These are phyloP conservation scores for Turritopsis rubra DNA, from an alignment of 30 jellyfish, hydroid and myxozoan species.

Conservation along the genomic window DNA sequence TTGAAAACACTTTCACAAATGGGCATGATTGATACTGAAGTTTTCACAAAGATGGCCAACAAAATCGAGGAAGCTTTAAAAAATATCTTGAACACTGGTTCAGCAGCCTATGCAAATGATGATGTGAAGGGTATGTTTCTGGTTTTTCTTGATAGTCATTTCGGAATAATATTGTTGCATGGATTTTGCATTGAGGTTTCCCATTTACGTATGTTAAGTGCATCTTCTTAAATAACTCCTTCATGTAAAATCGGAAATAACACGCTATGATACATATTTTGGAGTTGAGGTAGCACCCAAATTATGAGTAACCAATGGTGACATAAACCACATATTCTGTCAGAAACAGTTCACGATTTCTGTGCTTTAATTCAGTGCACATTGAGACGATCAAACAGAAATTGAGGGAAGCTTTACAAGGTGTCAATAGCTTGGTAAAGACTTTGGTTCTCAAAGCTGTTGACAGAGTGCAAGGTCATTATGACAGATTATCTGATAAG, in stretches of 20 bases:
- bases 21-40: not conserved
- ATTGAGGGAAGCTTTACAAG: not conserved
- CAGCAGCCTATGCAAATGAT: conserved; percentile 8
- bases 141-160: not conserved
- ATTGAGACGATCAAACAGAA: not conserved
- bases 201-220: no score
- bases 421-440: not conserved
- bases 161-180: not conserved
- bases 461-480: not conserved
- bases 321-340: no score
- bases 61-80: not conserved
- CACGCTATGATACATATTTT: no score
- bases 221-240: no score
- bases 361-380: not conserved
- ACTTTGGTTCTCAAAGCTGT: not conserved
- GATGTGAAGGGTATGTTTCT: not conserved
- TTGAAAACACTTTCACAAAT: not conserved
- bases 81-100: not conserved
- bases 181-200: not conserved
- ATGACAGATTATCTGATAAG: not conserved
- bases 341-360: not conserved
- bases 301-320: no score
- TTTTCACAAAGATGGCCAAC: not conserved
- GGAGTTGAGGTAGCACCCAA: no score
- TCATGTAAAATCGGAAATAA: no score